phyloP scores from a whole-genome alignment of 2,888 invertebrate genomes.

The Dioctria linearis region DNA sequence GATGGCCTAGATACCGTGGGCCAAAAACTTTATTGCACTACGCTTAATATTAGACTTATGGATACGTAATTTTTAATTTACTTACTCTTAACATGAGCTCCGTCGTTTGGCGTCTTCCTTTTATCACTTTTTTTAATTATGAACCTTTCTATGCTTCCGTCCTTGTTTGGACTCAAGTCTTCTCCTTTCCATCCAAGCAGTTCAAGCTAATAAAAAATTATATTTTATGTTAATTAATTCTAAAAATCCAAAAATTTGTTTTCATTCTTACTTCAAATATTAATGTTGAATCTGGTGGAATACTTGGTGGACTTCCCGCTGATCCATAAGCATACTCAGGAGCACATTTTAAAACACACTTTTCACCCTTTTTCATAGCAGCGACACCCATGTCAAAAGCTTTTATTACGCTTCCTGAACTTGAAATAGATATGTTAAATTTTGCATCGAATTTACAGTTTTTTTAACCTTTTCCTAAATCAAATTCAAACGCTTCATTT shows the following conservation, averaged over 20 bases:
- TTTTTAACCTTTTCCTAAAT: constrained; percentile 83
- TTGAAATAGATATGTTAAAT: background rate
- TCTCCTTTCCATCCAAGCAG: constrained; percentile 90
- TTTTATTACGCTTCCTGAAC: constrained; percentile 87
- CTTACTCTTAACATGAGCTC: constrained; percentile 85
- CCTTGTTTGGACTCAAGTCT: constrained; percentile 88
- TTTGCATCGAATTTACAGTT: constrained; percentile 1
- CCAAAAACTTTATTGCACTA: too few species aligned
- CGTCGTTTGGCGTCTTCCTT: constrained; percentile 83
- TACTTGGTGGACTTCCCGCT: constrained; percentile 86
- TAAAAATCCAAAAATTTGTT: constrained; percentile 22
- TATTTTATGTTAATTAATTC: background rate
- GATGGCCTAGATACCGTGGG: too few species aligned
- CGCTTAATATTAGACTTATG: too few species aligned
- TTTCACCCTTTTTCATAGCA: constrained; percentile 93
- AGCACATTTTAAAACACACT: constrained; percentile 86
- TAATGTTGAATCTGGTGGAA: constrained; percentile 89
- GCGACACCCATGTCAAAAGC: constrained; percentile 96
- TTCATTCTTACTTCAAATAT: constrained; percentile 83
- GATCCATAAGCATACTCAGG: constrained; percentile 94
- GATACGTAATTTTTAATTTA: background rate
- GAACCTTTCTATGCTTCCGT: constrained; percentile 85
- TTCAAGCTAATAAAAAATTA: constrained; percentile 78
- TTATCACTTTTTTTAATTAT: constrained; percentile 82
- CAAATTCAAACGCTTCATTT: constrained; percentile 88